These are phyloP conservation scores for Drosophila orosa DNA, from an alignment of 1,140 invertebrate genomes.

Conservation along the genomic window DNA sequence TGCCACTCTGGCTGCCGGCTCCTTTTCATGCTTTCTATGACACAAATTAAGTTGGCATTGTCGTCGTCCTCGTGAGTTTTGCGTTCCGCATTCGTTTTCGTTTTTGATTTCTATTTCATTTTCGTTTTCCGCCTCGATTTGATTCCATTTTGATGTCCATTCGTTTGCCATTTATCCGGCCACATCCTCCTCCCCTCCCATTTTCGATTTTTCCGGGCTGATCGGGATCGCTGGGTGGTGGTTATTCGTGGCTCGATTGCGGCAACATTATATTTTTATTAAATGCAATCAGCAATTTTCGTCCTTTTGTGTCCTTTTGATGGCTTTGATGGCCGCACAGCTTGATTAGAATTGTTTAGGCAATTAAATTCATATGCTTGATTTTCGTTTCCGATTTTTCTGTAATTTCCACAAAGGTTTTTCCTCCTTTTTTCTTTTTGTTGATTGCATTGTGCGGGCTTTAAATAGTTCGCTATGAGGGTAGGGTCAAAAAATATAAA, in stretches of 20 bases:
- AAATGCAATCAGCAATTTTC: slow-evolving; percentile 61
- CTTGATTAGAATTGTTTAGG: slow-evolving; percentile 71
- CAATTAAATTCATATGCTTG: slow-evolving; percentile 75
- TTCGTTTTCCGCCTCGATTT: slow-evolving; percentile 46
- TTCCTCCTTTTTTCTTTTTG: background rate
- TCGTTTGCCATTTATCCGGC: slow-evolving; percentile 42
- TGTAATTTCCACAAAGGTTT: slow-evolving; percentile 30
- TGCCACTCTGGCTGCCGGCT: slow-evolving; percentile 47
- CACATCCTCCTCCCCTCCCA: slow-evolving; percentile 2
- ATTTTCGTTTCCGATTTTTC: slow-evolving; percentile 61
- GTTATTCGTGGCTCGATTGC: slow-evolving; percentile 28
- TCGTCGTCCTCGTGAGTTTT: slow-evolving; percentile 51
- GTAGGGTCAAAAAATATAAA: slow-evolving; percentile 2
- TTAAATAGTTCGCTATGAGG: slow-evolving; percentile 3
- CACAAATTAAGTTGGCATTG: slow-evolving; percentile 80
- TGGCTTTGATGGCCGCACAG: slow-evolving; percentile 41
- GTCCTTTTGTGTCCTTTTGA: slow-evolving; percentile 54
- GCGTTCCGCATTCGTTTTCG: slow-evolving; percentile 57
- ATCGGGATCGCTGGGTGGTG: slow-evolving; percentile 26
- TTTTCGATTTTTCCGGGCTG: slow-evolving; percentile 4
- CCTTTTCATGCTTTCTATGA: slow-evolving; percentile 70
- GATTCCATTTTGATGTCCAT: slow-evolving; percentile 53
- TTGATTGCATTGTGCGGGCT: slow-evolving; percentile 28
- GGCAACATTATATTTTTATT: slow-evolving; percentile 54
- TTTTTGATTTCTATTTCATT: slow-evolving; percentile 1